Conservation (phyloP, 2,113 vertebrate genomes). For the Limanda limanda region DNA sequence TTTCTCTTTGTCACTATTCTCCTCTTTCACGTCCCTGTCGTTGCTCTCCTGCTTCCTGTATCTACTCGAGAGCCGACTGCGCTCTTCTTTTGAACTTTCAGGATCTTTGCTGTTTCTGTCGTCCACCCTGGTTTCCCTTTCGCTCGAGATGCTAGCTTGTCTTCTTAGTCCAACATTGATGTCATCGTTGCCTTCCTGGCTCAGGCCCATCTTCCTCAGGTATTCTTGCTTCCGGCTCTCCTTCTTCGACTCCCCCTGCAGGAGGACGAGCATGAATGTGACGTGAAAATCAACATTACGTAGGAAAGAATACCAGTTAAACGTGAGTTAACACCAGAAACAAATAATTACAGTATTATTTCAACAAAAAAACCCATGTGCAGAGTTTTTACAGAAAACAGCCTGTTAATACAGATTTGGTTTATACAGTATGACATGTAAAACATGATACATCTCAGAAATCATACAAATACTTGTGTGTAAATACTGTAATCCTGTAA, state of each 20-base stretch:
- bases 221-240: slow-evolving; percentile 83
- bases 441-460: not conserved
- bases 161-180: slow-evolving; percentile 43
- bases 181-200: slow-evolving; percentile 78
- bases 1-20: slow-evolving; percentile 64
- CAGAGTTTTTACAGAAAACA: too few species aligned
- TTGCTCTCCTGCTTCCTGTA: slow-evolving; percentile 59
- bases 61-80: slow-evolving; percentile 48
- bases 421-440: not conserved
- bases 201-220: slow-evolving; percentile 81
- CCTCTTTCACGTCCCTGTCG: slow-evolving; percentile 54
- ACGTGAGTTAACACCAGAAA: not conserved
- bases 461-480: not conserved
- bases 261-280: slow-evolving; percentile 29
- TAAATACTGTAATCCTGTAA: too few species aligned
- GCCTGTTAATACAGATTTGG: too few species aligned
- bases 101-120: slow-evolving; percentile 55
- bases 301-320: not conserved
- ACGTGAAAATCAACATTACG: not conserved
- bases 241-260: slow-evolving; percentile 76
- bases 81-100: slow-evolving; percentile 59
- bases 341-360: not conserved
- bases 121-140: slow-evolving; percentile 55
- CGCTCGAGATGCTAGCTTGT: slow-evolving; percentile 60
- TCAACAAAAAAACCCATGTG: not conserved